Evolutionary conservation across 2,797 vertebrate species (phyloP).

Genomic region (Acrossocheilus wenchowensis): DNA sequence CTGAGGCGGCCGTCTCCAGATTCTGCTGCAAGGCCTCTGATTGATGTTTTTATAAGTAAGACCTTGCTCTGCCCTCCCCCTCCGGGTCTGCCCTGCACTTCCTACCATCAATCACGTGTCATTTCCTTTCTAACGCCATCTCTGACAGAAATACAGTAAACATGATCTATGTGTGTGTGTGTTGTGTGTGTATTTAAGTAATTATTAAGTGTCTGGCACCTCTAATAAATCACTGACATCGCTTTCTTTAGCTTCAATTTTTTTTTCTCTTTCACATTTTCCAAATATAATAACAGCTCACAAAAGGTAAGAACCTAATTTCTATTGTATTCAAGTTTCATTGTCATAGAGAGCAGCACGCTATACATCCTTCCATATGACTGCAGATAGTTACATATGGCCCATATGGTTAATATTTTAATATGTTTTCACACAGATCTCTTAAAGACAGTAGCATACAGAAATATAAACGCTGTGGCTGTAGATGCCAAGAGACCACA

Average conservation of each 20-base stretch:
- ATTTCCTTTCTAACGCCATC: constrained; percentile 78
- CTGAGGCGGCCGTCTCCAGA: not conserved
- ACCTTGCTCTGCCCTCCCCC: constrained; percentile 77
- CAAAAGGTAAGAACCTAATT: not conserved
- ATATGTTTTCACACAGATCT: not conserved
- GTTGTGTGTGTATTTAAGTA: constrained; percentile 74
- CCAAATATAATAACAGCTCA: constrained; percentile 58
- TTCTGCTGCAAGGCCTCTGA: constrained; percentile 66
- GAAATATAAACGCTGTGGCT: not conserved
- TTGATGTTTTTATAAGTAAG: constrained; percentile 85
- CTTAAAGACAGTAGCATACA: not conserved
- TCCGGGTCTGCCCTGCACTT: constrained; percentile 70
- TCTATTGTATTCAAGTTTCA: not conserved
- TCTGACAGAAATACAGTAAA: constrained; percentile 84
- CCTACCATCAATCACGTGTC: constrained; percentile 83
- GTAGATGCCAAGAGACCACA: constrained; percentile 1
- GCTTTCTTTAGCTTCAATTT: constrained; percentile 49
- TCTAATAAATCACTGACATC: constrained; percentile 79
- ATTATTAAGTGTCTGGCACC: constrained; percentile 81
- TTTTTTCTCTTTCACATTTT: constrained; percentile 48
- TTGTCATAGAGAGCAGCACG: not conserved
- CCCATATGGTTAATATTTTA: not conserved
- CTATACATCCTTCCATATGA: not conserved
- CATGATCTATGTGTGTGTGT: constrained; percentile 73
- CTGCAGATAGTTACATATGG: not conserved